These are phyloP conservation scores for Marcusenius ussheri DNA, from an alignment of 2,113 vertebrate genomes.

Conservation along the genomic window DNA sequence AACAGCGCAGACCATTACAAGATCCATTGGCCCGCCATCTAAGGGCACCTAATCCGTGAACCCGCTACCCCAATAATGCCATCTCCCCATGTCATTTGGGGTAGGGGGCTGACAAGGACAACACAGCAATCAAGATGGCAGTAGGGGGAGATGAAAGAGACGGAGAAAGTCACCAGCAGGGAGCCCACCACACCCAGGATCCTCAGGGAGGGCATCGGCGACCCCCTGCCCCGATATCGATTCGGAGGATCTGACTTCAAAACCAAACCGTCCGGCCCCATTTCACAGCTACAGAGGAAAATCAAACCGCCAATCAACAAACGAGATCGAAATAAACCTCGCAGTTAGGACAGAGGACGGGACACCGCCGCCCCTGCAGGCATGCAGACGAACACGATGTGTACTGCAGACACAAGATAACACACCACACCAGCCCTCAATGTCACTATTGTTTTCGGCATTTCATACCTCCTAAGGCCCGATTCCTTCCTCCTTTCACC, in stretches of 20 bases:
- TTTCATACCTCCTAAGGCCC: conserved; percentile 3
- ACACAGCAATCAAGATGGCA: background rate
- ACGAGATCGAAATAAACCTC: background rate
- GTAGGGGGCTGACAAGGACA: background rate
- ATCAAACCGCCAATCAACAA: background rate
- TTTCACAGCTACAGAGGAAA: background rate
- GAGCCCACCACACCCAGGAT: background rate
- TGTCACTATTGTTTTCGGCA: conserved; percentile 24
- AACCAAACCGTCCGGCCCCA: background rate
- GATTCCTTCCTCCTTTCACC: conserved; percentile 1
- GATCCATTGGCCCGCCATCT: background rate
- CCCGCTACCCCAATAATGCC: background rate
- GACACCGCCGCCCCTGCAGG: background rate
- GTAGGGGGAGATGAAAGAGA: background rate
- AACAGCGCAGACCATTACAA: background rate
- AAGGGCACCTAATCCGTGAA: background rate
- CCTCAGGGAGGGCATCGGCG: background rate
- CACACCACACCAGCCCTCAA: background rate
- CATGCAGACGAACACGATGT: background rate
- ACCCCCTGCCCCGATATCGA: background rate
- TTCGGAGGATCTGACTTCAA: background rate
- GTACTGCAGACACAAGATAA: conserved; percentile 15
- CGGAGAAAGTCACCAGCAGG: background rate
- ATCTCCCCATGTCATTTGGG: background rate
- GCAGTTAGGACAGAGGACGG: background rate